A percentile compares a stretch with the other conserved stretches of the same genome.
Conservation (phyloP, 2,888 invertebrate species). For the Sinopyrophorus schimmeli region DNA sequence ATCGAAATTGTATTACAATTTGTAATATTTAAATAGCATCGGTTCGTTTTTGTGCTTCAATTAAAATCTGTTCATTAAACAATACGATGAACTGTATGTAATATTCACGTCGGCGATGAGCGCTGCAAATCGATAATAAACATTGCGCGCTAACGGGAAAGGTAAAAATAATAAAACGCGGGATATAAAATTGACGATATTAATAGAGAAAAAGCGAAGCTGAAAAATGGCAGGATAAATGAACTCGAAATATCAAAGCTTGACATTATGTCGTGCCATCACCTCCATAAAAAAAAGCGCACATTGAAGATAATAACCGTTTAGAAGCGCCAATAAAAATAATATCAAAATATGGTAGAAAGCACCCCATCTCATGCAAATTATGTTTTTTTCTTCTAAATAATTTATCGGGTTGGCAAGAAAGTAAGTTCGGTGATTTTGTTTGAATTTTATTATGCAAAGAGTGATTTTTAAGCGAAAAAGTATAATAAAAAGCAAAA, state of each 20-base stretch:
- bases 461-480: too few species aligned
- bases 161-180: background rate
- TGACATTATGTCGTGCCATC: constrained; percentile 26
- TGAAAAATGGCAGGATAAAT: constrained; percentile 26
- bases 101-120: too few species aligned
- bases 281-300: constrained; percentile 17
- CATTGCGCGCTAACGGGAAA: background rate
- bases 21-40: too few species aligned
- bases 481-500: too few species aligned
- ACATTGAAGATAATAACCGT: constrained; percentile 13
- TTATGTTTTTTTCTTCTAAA: too few species aligned
- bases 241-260: constrained; percentile 25
- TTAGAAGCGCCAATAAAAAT: constrained; percentile 7
- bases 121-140: background rate
- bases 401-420: too few species aligned
- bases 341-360: background rate
- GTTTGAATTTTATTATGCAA: too few species aligned
- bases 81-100: too few species aligned
- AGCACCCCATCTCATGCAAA: background rate
- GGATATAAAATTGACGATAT: background rate
- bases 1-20: too few species aligned
- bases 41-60: too few species aligned
- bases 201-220: constrained; percentile 6
- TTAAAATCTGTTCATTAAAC: too few species aligned
- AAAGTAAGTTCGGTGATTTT: too few species aligned